Base-by-base conservation (phyloP, 2,797 vertebrate genomes). In the Melanogrammus aeglefinus region DNA sequence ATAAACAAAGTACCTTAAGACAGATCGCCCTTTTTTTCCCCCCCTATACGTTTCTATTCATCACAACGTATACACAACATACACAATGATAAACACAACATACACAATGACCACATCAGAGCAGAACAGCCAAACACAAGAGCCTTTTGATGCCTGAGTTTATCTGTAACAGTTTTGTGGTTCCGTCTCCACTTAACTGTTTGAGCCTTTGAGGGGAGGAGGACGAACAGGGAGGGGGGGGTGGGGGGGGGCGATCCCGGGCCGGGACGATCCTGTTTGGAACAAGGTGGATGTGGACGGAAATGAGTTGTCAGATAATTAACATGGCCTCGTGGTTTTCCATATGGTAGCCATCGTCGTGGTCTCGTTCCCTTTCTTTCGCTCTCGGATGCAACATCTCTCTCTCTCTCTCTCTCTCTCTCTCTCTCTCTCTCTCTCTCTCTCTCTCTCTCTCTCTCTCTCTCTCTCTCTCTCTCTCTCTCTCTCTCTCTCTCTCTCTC, bases 281-380 rank as follows among this genome's bases (percentile, higher is more conserved):
- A 78, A 83, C 76, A 81, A 91, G 82, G 87, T 84, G 86, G 84
- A 88, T 82, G 47, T 51, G 83, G 82, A 85, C 91, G 91, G 90
- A 94, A 91, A 93, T 91, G 69, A 87, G 86, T 89, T 89, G 88
- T 84, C 87, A 90, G 88, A 87, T 63, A 90, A 86, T 86, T 87
- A 88, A 89, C 90, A 87, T 83, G 87, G 83, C 82, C 86, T 86
- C 79, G 85, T 1, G 88, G 88, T 91, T 91, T 90, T 86, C 81
- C 81, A 47, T 82, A 81, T 83, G 85, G 85, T 83, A 86, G 88
- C 85, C n/a, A 6, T 63, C 57, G 77, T 83, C 77, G 76, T 69
- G 85, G 82, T 80, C 83, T 89, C 80, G 69, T 81, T 88, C 84
- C 14, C 69, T 24, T n/a, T 69, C 63, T 69, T 69, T 69, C n/a